Conservation (phyloP, 2,113 vertebrate genomes). For the Hepsetus odoe region DNA sequence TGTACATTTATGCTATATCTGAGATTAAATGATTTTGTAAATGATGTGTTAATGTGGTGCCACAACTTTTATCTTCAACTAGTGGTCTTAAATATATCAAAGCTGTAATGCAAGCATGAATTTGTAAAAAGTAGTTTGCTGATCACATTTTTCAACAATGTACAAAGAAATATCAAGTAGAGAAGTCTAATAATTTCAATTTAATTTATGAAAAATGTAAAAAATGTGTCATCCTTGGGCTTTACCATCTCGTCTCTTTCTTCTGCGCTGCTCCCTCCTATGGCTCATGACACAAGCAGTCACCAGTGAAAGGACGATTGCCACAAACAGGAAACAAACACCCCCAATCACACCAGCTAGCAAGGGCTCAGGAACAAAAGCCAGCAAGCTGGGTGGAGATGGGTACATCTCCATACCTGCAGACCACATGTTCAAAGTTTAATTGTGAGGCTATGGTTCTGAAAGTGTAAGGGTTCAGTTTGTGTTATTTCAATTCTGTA, state of each 20-base stretch:
- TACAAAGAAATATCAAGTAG: too few species aligned
- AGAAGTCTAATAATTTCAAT: too few species aligned
- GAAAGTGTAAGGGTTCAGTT: not conserved
- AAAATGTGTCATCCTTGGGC: not conserved
- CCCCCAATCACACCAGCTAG: slow-evolving; percentile 89
- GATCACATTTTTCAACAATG: too few species aligned
- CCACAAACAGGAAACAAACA: slow-evolving; percentile 88
- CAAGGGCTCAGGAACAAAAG: slow-evolving; percentile 85
- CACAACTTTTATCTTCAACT: too few species aligned
- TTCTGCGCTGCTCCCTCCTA: slow-evolving; percentile 68
- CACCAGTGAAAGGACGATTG: slow-evolving; percentile 85
- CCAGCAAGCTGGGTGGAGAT: slow-evolving; percentile 79
- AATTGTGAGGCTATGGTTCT: not conserved
- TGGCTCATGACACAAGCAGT: slow-evolving; percentile 87
- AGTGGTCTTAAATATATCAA: too few species aligned
- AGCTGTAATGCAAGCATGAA: not conserved
- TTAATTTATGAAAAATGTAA: too few species aligned
- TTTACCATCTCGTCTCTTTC: slow-evolving; percentile 74
- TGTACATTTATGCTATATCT: not conserved
- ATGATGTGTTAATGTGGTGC: too few species aligned
- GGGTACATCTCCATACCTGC: slow-evolving; percentile 92
- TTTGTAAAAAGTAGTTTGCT: too few species aligned
- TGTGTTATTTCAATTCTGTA: not conserved
- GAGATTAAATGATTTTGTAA: not conserved
- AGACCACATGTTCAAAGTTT: slow-evolving; percentile 5